Conservation (phyloP, 1,140 invertebrate genomes). For the Belonocnema kinseyi region DNA sequence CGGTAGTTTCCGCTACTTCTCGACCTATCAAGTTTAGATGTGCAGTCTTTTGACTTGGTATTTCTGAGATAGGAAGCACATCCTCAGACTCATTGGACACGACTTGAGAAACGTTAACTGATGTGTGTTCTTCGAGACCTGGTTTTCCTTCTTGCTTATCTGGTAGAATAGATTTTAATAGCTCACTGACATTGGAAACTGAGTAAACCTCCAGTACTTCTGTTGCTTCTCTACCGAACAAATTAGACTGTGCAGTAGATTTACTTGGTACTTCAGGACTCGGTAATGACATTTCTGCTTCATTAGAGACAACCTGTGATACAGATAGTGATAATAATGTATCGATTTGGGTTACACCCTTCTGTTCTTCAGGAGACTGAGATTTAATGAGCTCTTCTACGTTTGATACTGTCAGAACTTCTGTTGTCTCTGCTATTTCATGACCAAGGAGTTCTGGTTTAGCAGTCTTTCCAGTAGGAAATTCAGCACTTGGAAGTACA, state of each 20-base stretch:
- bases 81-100: conserved; percentile 57
- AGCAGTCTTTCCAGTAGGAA: conserved; percentile 57
- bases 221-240: conserved; percentile 63
- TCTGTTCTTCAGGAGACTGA: conserved; percentile 50
- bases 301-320: conserved; percentile 52
- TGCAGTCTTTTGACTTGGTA: conserved; percentile 52
- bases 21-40: conserved; percentile 54
- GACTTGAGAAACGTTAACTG: conserved; percentile 49
- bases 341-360: conserved; percentile 49
- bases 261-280: conserved; percentile 41
- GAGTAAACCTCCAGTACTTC: conserved; percentile 61
- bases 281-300: conserved; percentile 43
- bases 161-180: conserved; percentile 43
- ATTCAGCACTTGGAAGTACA: conserved; percentile 40
- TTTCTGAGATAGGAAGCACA: conserved; percentile 37
- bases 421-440: conserved; percentile 64
- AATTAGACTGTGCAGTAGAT: conserved; percentile 46
- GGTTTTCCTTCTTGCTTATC: conserved; percentile 54
- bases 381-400: conserved; percentile 55
- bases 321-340: conserved; percentile 52
- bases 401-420: conserved; percentile 58
- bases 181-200: conserved; percentile 50
- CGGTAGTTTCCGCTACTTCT: conserved; percentile 59
- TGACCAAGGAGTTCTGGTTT: conserved; percentile 54
- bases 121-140: conserved; percentile 48